Base-by-base conservation (phyloP, 2,888 invertebrate species). In the Sminthurinus aureus region DNA sequence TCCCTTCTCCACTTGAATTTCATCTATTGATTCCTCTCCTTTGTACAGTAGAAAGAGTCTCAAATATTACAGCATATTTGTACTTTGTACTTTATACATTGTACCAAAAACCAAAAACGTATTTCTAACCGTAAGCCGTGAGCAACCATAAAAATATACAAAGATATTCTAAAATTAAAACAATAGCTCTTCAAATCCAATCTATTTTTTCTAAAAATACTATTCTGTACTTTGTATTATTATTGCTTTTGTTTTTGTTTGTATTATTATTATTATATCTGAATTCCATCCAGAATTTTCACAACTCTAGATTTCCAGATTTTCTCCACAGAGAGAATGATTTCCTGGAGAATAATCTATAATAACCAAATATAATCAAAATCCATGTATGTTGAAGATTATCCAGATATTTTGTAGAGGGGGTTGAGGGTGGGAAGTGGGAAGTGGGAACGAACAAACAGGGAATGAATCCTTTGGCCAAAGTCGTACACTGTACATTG, bases 21-120 rank as follows among this genome's bases (percentile, higher is more conserved):
- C 64, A 75, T 75, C 75, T 51, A 75, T 75, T 75, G 75, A 75
- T 75, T 75, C 75, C 51, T 26, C 50, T 75, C 75, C 73, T 74
- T 74, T 6, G 0, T 18, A 50, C 15, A 26, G 11, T 75, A 50
- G 18, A 8, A 38, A n/a, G n/a, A n/a, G 20, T 26, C 0, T 8
- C 71, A 20, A 24, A 71, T 26, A 71, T 58, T 58, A 13, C 24
- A 71, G 15, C 11, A 71, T 11, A 67, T 20, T 12, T 22, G 6
- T 67, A n/a, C n/a, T n/a, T n/a, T n/a, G n/a, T n/a, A n/a, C n/a
- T 11, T 67, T 67, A 67, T 67, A 22, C 67, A 67, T 67, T 6
- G 13, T 67, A 67, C 20, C n/a, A 8, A 20, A 66, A 15, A 66
- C 66, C 15, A n/a, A 71, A 24, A 71, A 0, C 24, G 0, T 71